Conservation (phyloP, 1,140 invertebrate genomes). For the Trichogramma pretiosum region DNA sequence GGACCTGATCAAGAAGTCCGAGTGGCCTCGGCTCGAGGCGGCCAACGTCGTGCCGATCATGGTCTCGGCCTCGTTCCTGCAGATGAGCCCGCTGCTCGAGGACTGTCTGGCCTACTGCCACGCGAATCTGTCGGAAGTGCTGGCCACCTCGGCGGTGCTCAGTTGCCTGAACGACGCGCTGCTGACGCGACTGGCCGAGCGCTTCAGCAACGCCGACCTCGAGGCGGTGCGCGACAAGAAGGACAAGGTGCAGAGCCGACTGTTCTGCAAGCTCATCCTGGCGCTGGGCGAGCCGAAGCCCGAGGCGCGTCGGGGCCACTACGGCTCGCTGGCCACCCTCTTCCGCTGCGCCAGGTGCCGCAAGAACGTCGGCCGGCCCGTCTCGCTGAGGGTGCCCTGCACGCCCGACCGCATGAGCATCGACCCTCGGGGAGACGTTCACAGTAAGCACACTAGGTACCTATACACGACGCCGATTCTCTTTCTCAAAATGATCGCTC, state of each 20-base stretch:
- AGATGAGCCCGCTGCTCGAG: slow-evolving; percentile 81
- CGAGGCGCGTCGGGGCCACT: slow-evolving; percentile 67
- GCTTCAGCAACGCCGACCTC: slow-evolving; percentile 72
- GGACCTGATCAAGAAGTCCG: slow-evolving; percentile 55
- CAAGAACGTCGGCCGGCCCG: slow-evolving; percentile 51
- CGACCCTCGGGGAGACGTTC: slow-evolving; percentile 58
- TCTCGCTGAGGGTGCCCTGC: slow-evolving; percentile 59
- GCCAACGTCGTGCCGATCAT: slow-evolving; percentile 83
- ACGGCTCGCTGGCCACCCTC: slow-evolving; percentile 63
- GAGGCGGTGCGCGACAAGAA: slow-evolving; percentile 69
- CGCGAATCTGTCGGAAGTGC: slow-evolving; percentile 68
- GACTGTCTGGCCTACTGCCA: slow-evolving; percentile 75
- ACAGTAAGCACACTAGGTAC: slow-evolving; percentile 58
- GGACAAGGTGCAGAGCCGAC: slow-evolving; percentile 72
- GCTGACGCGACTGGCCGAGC: slow-evolving; percentile 62
- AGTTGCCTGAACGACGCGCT: slow-evolving; percentile 74
- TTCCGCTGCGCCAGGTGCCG: slow-evolving; percentile 61
- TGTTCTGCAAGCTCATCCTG: slow-evolving; percentile 75
- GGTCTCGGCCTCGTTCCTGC: slow-evolving; percentile 86
- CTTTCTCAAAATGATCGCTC: too few species aligned
- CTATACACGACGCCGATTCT: too few species aligned
- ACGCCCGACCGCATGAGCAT: slow-evolving; percentile 59
- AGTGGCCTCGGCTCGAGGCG: slow-evolving; percentile 67
- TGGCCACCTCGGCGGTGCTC: slow-evolving; percentile 68
- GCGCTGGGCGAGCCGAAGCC: slow-evolving; percentile 61